A percentile compares a stretch with the other conserved stretches of the same genome.
Evolutionary conservation across 2,797 vertebrate species (phyloP).

Genomic region (Argentina silus): DNA sequence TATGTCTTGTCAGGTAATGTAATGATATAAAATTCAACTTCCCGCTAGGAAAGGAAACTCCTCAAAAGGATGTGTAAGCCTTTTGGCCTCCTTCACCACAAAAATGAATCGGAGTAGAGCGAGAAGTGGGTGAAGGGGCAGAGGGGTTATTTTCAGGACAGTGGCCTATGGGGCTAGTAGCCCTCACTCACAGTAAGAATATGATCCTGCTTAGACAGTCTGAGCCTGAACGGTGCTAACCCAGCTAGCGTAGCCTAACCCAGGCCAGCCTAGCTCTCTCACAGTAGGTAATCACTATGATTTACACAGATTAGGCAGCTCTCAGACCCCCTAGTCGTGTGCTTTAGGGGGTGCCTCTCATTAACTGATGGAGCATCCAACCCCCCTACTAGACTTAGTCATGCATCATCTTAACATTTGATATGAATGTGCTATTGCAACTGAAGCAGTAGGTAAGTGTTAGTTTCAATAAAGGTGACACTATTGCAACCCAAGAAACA

Average conservation of each 20-base stretch:
- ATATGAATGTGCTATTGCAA: neutral
- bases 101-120: neutral
- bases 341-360: constrained; percentile 48
- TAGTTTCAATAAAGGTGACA: neutral
- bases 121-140: constrained; percentile 40
- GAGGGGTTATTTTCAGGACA: constrained; percentile 28
- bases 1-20: neutral
- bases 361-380: constrained; percentile 60
- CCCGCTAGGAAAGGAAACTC: too few species aligned
- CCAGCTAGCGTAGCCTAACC: constrained; percentile 37
- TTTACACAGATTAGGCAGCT: constrained; percentile 66
- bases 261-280: constrained; percentile 20
- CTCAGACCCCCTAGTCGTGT: constrained; percentile 33
- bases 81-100: neutral
- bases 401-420: neutral
- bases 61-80: neutral
- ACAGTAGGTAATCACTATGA: constrained; percentile 54
- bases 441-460: neutral
- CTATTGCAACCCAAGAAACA: neutral
- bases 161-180: neutral
- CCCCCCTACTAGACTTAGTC: neutral
- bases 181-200: constrained; percentile 33
- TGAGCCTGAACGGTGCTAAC: constrained; percentile 56
- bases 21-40: too few species aligned
- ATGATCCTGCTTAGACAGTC: constrained; percentile 64